Evolutionary conservation across 2,888 invertebrate species (phyloP).

Genomic region (Cheilosia scutellata): DNA sequence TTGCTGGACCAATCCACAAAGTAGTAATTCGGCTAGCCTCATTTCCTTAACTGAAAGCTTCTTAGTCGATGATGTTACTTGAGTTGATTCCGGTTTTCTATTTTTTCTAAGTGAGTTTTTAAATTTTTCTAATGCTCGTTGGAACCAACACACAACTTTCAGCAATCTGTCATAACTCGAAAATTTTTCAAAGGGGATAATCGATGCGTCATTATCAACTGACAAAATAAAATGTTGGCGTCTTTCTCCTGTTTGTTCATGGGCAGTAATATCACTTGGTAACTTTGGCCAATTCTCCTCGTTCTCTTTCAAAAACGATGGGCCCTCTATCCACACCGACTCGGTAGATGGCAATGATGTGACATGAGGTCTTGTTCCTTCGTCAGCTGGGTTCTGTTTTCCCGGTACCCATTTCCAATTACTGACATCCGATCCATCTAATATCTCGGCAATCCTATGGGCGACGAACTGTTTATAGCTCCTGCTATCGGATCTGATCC

Average conservation of each 20-base stretch:
- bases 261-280: background rate
- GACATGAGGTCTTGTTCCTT: constrained; percentile 9
- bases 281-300: background rate
- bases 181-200: constrained; percentile 35
- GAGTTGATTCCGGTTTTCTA: background rate
- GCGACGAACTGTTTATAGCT: constrained; percentile 75
- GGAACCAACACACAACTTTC: constrained; percentile 25
- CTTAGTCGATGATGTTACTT: background rate
- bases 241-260: background rate
- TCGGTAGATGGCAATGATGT: constrained; percentile 8
- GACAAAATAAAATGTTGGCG: background rate
- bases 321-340: background rate
- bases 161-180: constrained; percentile 42
- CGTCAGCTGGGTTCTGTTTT: constrained; percentile 13
- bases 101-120: background rate
- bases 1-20: constrained; percentile 28
- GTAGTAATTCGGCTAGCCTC: constrained; percentile 4
- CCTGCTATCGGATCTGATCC: constrained; percentile 53
- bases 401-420: constrained; percentile 77
- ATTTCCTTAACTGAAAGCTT: constrained; percentile 10
- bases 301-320: background rate
- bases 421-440: constrained; percentile 39
- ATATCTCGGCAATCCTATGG: constrained; percentile 74
- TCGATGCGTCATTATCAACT: background rate
- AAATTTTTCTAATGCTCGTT: background rate